Conservation (phyloP, 64 coral and sea anemone species). For the Acropora yongei region DNA sequence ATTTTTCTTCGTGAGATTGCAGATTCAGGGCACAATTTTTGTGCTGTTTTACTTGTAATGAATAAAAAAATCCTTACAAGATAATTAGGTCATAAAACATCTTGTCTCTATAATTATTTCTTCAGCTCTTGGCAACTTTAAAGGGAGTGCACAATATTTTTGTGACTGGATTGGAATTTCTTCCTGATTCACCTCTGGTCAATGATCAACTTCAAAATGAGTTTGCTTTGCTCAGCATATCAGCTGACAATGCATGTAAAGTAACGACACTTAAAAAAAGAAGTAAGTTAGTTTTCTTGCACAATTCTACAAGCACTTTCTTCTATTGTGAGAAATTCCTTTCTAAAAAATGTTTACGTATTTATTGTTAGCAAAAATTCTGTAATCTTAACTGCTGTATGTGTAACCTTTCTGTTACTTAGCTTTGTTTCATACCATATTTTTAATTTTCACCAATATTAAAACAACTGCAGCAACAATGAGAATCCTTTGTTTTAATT, state of each 20-base stretch:
- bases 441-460: not conserved
- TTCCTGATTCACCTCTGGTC: conserved; percentile 77
- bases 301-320: not conserved
- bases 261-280: conserved; percentile 82
- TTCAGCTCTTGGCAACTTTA: conserved; percentile 74
- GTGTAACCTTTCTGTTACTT: not conserved
- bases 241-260: conserved; percentile 96
- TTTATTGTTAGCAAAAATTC: too few species aligned
- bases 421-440: not conserved
- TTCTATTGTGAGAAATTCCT: not conserved
- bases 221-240: conserved; percentile 91
- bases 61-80: too few species aligned
- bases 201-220: conserved; percentile 84
- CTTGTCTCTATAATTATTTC: conserved; percentile 1
- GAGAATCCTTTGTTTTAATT: too few species aligned
- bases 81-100: not conserved
- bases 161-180: conserved; percentile 90
- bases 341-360: too few species aligned
- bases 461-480: not conserved
- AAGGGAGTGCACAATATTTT: conserved; percentile 97
- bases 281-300: conserved; percentile 52
- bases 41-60: too few species aligned
- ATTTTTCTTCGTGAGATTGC: too few species aligned
- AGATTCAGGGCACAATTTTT: too few species aligned
- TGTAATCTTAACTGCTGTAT: too few species aligned